Evolutionary conservation across 92 coral and sea anemone genomes (phyloP).

Genomic region (Montipora capitata): DNA sequence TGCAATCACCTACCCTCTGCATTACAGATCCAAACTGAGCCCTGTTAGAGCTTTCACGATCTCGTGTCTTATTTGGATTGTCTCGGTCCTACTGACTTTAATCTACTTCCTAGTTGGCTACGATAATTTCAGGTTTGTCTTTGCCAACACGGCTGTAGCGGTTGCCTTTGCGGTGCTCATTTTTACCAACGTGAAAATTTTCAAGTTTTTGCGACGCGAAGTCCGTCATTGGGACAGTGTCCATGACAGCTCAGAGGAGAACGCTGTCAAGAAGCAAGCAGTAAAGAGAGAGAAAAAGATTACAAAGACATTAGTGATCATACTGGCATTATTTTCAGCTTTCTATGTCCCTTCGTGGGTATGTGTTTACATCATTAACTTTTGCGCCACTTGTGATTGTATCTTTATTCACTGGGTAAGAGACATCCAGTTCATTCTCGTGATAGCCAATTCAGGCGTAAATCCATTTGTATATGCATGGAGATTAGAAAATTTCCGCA

Average conservation of each 20-base stretch:
- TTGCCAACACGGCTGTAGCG: conserved; percentile 73
- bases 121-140: conserved; percentile 71
- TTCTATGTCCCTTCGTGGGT: conserved; percentile 43
- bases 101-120: conserved; percentile 73
- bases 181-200: neutral
- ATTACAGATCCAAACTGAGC: conserved; percentile 57
- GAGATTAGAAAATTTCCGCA: conserved; percentile 6
- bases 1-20: conserved; percentile 37
- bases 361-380: conserved; percentile 15
- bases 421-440: conserved; percentile 29
- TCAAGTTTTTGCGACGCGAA: neutral
- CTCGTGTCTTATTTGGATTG: conserved; percentile 64
- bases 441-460: conserved; percentile 37
- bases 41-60: conserved; percentile 48
- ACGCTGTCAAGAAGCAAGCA: conserved; percentile 27
- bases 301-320: conserved; percentile 40
- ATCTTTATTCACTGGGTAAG: conserved; percentile 34
- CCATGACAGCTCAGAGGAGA: conserved; percentile 11
- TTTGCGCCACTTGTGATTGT: conserved; percentile 47
- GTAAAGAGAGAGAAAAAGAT: conserved; percentile 42
- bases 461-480: conserved; percentile 52
- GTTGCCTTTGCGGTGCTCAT: conserved; percentile 55
- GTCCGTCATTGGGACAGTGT: conserved; percentile 4
- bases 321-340: conserved; percentile 22
- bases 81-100: conserved; percentile 60